Base-by-base conservation (phyloP, 2,888 invertebrate species). In the Trissoscelio sp. region DNA sequence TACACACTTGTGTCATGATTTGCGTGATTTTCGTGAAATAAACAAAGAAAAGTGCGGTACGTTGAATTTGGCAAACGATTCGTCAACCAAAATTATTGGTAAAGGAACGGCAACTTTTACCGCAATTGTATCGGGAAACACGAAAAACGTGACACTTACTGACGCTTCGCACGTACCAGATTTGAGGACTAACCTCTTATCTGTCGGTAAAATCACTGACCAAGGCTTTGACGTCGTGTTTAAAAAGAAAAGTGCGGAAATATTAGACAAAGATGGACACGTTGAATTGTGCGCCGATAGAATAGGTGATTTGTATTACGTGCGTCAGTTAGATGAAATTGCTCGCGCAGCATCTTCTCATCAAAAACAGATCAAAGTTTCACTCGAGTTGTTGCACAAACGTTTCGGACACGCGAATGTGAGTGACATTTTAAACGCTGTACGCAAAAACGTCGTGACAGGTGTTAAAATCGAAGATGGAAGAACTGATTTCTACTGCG, bases 121-220 rank as follows among this genome's bases (percentile, higher is more conserved):
- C 12, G 39, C 14, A 2, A 14, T 3, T 9, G 39, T 39, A 12
- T 12, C 12, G 1, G 39, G 39, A 3, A 3, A 3, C 2, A 14
- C 14, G 3, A 6, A 9, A 2, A 12, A 39, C 14, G 9, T 39
- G 3, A 39, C 39, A 39, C 12, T 39, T 2, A 3, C 3, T 3
- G 12, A 39, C 9, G 14, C 14, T 2, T 12, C 3, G 14, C 39
- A 39, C 14, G 39, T 39, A 2, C 14, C 39, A 3, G 53, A 53
- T 24, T 16, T 53, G 4, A 14, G 51, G 4, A 28, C 28, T 1
- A 51, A 51, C 12, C 22, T 51, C 4, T 12, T 51, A 16, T 53
- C 53, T 0, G 53, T 53, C 14, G 31, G 31, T 5, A 53, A 53
- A 31, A 53, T 53, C 5, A 34, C 53, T 16, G 53, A 53, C 7